Evolutionary conservation across 2,113 vertebrate species (phyloP).

Genomic region (Cyprinodon variegatus): DNA sequence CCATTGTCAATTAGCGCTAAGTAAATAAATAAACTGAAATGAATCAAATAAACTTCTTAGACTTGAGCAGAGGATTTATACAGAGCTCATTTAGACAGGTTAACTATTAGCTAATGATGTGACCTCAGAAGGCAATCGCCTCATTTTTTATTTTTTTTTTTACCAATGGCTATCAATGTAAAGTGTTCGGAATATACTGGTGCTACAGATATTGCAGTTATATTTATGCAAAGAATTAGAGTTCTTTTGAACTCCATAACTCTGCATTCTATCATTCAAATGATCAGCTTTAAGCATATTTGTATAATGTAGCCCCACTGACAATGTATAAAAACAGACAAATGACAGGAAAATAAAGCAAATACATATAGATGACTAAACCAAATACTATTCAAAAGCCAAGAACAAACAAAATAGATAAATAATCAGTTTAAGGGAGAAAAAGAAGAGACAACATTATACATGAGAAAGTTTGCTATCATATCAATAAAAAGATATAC

Average conservation of each 20-base stretch:
- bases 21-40: too few relatives aligned
- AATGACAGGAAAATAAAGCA: too few relatives aligned
- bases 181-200: not conserved
- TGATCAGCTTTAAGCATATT: not conserved
- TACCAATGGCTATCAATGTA: not conserved
- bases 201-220: not conserved
- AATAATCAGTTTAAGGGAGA: too few relatives aligned
- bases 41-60: not conserved
- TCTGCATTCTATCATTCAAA: not conserved
- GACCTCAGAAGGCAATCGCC: not conserved
- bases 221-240: not conserved
- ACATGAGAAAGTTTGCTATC: too few relatives aligned
- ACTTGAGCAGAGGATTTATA: not conserved
- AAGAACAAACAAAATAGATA: too few relatives aligned
- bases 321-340: too few relatives aligned
- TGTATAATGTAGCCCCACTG: too few relatives aligned
- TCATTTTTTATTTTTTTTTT: not conserved
- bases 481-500: too few relatives aligned
- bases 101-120: not conserved
- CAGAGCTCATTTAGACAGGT: not conserved
- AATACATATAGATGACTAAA: too few relatives aligned
- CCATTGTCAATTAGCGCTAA: too few relatives aligned
- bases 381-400: too few relatives aligned
- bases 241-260: not conserved
- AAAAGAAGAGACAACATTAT: too few relatives aligned